Evolutionary conservation across 2,113 vertebrate species (phyloP).

Genomic region (Phodopus roborovskii): DNA sequence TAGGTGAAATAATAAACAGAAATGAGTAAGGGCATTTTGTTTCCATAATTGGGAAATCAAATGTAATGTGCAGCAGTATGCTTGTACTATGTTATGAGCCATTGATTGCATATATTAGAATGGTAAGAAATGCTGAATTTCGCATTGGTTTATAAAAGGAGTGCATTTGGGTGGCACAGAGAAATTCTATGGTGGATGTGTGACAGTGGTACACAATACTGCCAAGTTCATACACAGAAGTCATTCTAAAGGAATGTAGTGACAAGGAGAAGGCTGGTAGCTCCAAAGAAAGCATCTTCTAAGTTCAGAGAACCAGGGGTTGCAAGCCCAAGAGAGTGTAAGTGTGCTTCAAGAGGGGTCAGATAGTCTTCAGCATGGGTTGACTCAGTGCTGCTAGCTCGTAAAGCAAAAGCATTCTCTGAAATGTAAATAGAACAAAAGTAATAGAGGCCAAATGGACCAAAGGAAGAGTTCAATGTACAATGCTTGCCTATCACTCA

Average conservation of each 20-base stretch:
- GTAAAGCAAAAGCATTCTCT: background rate
- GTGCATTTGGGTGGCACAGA: background rate
- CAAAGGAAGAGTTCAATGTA: background rate
- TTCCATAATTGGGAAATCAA: background rate
- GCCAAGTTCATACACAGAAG: background rate
- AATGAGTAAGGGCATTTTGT: background rate
- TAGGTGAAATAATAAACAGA: background rate
- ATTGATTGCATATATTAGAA: background rate
- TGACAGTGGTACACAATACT: background rate
- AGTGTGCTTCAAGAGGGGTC: background rate
- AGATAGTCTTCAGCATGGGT: background rate
- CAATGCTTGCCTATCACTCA: background rate
- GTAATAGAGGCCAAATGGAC: background rate
- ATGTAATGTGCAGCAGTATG: background rate
- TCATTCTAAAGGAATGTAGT: background rate
- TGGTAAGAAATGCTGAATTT: background rate
- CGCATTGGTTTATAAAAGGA: background rate
- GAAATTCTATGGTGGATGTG: background rate
- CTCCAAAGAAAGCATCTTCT: background rate
- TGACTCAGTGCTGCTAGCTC: background rate
- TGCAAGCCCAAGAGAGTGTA: background rate
- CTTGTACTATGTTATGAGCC: background rate
- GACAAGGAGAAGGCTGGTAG: background rate
- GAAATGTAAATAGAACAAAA: background rate
- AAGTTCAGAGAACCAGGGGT: background rate